A percentile compares a stretch with the other conserved stretches of the same genome.
Evolutionary conservation across 2,888 invertebrate species (phyloP).

Genomic region (Sesia bembeciformis): DNA sequence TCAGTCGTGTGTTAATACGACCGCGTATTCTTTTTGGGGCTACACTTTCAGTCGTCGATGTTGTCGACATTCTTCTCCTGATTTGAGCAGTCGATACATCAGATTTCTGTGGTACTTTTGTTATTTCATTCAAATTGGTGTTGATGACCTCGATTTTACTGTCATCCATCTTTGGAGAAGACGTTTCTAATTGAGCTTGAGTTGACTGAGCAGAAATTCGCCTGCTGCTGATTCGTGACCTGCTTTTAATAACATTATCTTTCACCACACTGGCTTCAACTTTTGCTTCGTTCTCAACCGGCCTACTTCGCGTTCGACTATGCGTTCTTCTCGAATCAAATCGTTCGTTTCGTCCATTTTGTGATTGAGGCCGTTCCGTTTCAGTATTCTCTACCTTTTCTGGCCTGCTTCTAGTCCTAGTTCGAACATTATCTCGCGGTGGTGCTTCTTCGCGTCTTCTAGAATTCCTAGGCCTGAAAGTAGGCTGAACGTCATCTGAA

Average conservation of each 20-base stretch:
- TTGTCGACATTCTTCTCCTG: slow-evolving; percentile 39
- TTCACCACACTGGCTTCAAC: slow-evolving; percentile 24
- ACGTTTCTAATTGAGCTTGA: slow-evolving; percentile 21
- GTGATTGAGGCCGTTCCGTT: slow-evolving; percentile 22
- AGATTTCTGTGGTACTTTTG: slow-evolving; percentile 31
- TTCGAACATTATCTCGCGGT: slow-evolving; percentile 3
- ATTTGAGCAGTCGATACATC: slow-evolving; percentile 32
- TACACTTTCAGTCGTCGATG: slow-evolving; percentile 29
- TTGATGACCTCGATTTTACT: slow-evolving; percentile 40
- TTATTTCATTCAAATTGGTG: slow-evolving; percentile 35
- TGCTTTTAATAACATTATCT: slow-evolving; percentile 31
- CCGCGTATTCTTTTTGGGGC: slow-evolving; percentile 29
- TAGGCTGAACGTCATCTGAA: slow-evolving; percentile 30
- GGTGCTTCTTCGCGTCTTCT: slow-evolving; percentile 39
- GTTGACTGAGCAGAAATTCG: slow-evolving; percentile 19
- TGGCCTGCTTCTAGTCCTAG: slow-evolving; percentile 35
- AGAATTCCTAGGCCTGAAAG: slow-evolving; percentile 38
- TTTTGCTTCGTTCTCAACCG: slow-evolving; percentile 23
- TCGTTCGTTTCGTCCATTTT: slow-evolving; percentile 43
- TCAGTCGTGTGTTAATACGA: slow-evolving; percentile 38
- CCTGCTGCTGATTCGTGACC: slow-evolving; percentile 28
- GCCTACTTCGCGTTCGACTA: slow-evolving; percentile 44
- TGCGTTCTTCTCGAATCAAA: slow-evolving; percentile 50
- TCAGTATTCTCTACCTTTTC: slow-evolving; percentile 21
- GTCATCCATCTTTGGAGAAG: slow-evolving; percentile 32